These are phyloP conservation scores for Gasterosteus aculeatus DNA, from an alignment of 2,113 vertebrate species.

Conservation along the genomic window DNA sequence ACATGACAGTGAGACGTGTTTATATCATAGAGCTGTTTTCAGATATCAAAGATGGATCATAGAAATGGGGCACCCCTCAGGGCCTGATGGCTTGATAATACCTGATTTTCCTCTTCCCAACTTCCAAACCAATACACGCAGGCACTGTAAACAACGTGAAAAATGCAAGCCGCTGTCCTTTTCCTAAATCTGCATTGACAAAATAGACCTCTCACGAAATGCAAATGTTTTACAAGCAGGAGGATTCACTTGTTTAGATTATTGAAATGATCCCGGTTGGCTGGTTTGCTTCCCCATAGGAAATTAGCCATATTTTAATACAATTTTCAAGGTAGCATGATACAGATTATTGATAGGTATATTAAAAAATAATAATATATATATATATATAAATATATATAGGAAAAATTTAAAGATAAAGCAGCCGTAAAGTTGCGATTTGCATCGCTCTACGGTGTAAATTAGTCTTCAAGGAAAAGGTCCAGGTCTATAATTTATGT, in stretches of 20 bases:
- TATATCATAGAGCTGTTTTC: slow-evolving; percentile 16
- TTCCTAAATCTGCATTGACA: slow-evolving; percentile 43
- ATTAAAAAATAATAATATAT: slow-evolving; percentile 18
- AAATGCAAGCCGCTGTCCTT: slow-evolving; percentile 6
- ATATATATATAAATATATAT: neutral
- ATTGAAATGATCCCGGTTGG: slow-evolving; percentile 56
- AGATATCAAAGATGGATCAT: slow-evolving; percentile 33
- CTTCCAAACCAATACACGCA: slow-evolving; percentile 19
- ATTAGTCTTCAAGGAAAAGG: slow-evolving; percentile 13
- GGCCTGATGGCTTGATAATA: slow-evolving; percentile 28
- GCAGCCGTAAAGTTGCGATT: slow-evolving; percentile 3
- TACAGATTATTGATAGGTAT: slow-evolving; percentile 41
- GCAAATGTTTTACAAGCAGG: slow-evolving; percentile 47
- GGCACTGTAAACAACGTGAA: neutral
- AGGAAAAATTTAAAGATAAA: slow-evolving; percentile 8
- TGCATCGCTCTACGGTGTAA: neutral
- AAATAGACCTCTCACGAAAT: slow-evolving; percentile 45
- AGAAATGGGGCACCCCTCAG: slow-evolving; percentile 5
- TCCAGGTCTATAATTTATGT: neutral
- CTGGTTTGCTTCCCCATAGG: slow-evolving; percentile 53
- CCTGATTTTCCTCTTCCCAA: neutral
- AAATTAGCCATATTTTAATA: slow-evolving; percentile 50
- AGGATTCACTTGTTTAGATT: slow-evolving; percentile 54
- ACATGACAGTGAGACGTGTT: slow-evolving; percentile 26
- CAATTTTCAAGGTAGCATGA: slow-evolving; percentile 43